phyloP scores from a whole-genome alignment of 2,888 invertebrate species.

The Mesorhabditis spiculigera region DNA sequence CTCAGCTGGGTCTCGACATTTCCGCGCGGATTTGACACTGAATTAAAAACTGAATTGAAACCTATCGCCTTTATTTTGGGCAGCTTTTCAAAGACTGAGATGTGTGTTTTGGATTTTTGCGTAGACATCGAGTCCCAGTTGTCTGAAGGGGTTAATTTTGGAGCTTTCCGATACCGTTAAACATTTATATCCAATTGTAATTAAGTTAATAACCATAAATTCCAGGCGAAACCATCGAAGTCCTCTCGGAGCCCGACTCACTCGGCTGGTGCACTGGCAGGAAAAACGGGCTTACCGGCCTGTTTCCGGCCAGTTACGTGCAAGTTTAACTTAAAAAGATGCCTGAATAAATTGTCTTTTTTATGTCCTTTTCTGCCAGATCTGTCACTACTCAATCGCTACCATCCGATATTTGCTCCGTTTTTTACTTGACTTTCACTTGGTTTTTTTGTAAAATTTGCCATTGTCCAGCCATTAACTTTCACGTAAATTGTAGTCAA shows the following conservation, averaged over 20 bases:
- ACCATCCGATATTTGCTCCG: too few relatives aligned
- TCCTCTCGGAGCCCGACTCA: conserved; percentile 51
- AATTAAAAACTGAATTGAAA: too few relatives aligned
- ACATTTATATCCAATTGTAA: background rate
- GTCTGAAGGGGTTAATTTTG: too few relatives aligned
- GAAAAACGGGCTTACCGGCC: conserved; percentile 33
- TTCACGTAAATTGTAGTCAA: background rate
- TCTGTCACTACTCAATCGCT: background rate
- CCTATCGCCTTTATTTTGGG: too few relatives aligned
- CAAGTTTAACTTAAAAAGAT: conserved; percentile 16
- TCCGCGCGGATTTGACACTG: too few relatives aligned
- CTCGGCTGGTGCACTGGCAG: conserved; percentile 53
- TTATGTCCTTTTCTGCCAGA: background rate
- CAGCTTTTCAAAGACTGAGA: too few relatives aligned
- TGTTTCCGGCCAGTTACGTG: conserved; percentile 54
- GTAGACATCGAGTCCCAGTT: conserved; percentile 1
- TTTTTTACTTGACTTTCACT: too few relatives aligned
- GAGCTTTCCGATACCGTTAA: too few relatives aligned
- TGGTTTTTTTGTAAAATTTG: too few relatives aligned
- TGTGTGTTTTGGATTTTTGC: too few relatives aligned
- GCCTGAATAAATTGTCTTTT: background rate
- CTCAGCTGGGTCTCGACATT: background rate
- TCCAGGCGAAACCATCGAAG: conserved; percentile 46
- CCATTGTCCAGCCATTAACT: too few relatives aligned
- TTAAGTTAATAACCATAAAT: background rate